phyloP scores from a whole-genome alignment of 1,140 invertebrate species.

The Megalopta genalis region DNA sequence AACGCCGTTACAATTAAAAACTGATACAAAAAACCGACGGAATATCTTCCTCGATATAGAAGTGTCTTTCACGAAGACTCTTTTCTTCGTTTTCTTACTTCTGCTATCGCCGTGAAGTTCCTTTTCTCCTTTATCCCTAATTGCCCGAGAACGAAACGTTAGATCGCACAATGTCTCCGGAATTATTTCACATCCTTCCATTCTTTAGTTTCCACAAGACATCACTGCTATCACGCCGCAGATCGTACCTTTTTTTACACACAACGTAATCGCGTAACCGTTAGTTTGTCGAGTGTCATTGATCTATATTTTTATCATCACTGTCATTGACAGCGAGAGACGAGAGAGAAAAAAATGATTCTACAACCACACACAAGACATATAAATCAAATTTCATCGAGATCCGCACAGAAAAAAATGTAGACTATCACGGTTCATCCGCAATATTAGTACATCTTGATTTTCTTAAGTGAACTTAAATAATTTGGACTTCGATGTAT shows the following conservation, averaged over 20 bases:
- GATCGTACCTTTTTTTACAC: conserved; percentile 28
- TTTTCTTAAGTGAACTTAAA: background rate
- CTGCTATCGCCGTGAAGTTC: conserved; percentile 11
- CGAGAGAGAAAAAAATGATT: conserved; percentile 12
- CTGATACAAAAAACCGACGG: conserved; percentile 58
- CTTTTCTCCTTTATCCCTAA: conserved; percentile 1
- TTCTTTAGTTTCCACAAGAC: background rate
- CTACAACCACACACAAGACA: conserved; percentile 18
- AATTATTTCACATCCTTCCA: conserved; percentile 4
- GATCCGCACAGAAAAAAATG: conserved; percentile 2
- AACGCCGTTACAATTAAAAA: conserved; percentile 48
- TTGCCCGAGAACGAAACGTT: conserved; percentile 5
- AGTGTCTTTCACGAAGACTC: conserved; percentile 17
- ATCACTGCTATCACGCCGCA: conserved; percentile 11
- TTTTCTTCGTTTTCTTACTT: background rate
- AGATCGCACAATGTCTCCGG: conserved; percentile 9
- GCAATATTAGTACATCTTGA: conserved; percentile 28
- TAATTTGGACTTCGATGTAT: conserved; percentile 5
- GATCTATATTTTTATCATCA: conserved; percentile 13
- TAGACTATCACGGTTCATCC: conserved; percentile 62
- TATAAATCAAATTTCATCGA: conserved; percentile 15
- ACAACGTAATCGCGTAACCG: conserved; percentile 15
- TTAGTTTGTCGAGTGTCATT: conserved; percentile 23
- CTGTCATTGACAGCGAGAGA: conserved; percentile 25
- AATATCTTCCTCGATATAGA: conserved; percentile 23